Evolutionary conservation across 2,113 vertebrate species (phyloP).

Genomic region (Scytalopus superciliaris): DNA sequence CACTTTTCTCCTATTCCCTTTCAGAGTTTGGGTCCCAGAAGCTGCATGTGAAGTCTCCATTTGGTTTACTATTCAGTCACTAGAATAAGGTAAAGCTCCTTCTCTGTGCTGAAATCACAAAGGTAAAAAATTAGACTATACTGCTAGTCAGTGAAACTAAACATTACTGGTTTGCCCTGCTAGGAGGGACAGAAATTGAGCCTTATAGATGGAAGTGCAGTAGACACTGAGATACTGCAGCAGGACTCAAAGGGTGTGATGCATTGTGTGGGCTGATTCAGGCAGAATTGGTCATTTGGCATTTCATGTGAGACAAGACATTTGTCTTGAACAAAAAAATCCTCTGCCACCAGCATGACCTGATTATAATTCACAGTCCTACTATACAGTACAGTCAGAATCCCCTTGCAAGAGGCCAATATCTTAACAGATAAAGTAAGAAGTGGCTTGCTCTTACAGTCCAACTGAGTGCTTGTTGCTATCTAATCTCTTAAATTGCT

Average conservation of each 20-base stretch:
- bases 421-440: not conserved
- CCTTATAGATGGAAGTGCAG: not conserved
- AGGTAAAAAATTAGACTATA: not conserved
- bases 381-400: not conserved
- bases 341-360: not conserved
- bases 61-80: not conserved
- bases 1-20: not conserved
- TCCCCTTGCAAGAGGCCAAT: not conserved
- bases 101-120: not conserved
- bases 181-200: not conserved
- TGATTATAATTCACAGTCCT: not conserved
- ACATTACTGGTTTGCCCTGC: not conserved
- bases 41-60: not conserved
- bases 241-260: not conserved
- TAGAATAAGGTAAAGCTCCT: not conserved
- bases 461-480: not conserved
- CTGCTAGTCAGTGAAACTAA: too few relatives aligned
- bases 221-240: not conserved
- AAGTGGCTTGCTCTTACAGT: not conserved
- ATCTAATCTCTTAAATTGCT: not conserved
- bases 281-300: not conserved
- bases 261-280: not conserved
- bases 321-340: not conserved
- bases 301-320: not conserved
- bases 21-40: not conserved